Evolutionary conservation across 2,797 vertebrate species (phyloP).

Genomic region (Bucorvus abyssinicus): DNA sequence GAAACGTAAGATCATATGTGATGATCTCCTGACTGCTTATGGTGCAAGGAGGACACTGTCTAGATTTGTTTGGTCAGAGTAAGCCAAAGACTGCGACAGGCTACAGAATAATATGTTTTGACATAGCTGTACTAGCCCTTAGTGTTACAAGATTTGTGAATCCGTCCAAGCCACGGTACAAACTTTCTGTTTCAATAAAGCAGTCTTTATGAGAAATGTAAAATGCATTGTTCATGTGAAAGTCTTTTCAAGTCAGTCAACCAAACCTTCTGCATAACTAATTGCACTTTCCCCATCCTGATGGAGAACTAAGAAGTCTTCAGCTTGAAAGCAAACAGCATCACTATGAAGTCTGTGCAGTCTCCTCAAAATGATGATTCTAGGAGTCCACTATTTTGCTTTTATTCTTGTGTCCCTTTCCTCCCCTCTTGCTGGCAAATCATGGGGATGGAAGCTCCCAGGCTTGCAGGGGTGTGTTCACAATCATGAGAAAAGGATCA

Average conservation of each 20-base stretch:
- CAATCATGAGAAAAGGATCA: neutral
- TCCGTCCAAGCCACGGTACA: neutral
- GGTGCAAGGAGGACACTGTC: neutral
- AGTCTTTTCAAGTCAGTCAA: neutral
- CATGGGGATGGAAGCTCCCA: neutral
- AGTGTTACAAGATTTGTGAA: neutral
- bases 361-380: neutral
- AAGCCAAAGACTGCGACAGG: neutral
- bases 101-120: neutral
- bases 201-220: neutral
- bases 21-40: neutral
- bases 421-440: neutral
- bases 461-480: neutral
- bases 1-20: neutral
- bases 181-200: neutral
- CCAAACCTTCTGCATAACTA: neutral
- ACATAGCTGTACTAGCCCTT: neutral
- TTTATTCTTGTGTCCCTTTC: neutral
- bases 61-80: neutral
- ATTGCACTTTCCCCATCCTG: neutral
- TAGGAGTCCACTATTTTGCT: neutral
- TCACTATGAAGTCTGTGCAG: neutral
- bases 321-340: neutral
- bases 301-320: neutral
- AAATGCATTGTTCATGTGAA: neutral